phyloP scores from a whole-genome alignment of 2,888 invertebrate genomes.

The Leptinotarsa tumamoca region DNA sequence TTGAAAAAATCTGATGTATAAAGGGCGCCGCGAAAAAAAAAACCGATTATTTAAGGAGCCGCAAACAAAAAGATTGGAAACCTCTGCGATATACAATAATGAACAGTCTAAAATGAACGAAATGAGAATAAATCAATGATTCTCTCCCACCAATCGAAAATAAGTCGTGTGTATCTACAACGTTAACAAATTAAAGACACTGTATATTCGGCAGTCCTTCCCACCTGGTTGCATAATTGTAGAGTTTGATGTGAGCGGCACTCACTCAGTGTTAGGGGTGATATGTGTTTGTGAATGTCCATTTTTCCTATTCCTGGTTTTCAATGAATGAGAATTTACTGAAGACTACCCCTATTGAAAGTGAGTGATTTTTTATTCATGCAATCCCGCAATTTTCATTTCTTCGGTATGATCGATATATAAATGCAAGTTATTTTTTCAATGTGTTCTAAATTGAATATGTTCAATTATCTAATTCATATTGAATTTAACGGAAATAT shows the following conservation, averaged over 20 bases:
- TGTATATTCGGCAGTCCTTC: slow-evolving; percentile 1
- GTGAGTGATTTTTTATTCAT: background rate
- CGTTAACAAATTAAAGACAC: background rate
- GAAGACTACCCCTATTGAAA: background rate
- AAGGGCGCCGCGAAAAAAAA: too few relatives aligned
- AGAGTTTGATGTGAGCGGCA: background rate
- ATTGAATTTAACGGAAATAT: too few relatives aligned
- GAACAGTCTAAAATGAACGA: background rate
- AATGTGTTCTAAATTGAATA: too few relatives aligned
- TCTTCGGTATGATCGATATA: too few relatives aligned
- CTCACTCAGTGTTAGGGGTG: slow-evolving; percentile 1
- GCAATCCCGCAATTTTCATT: too few relatives aligned
- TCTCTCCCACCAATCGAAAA: background rate
- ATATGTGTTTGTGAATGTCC: slow-evolving; percentile 10
- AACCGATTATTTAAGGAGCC: too few relatives aligned
- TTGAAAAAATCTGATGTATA: too few relatives aligned
- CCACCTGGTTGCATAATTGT: background rate
- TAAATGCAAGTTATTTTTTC: too few relatives aligned
- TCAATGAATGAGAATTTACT: background rate
- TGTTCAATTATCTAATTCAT: too few relatives aligned
- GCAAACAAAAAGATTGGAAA: too few relatives aligned
- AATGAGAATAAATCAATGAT: background rate
- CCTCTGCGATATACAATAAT: background rate
- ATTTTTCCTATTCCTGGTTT: background rate
- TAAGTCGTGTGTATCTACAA: background rate